A percentile compares a stretch with the other conserved stretches of the same genome.
Evolutionary conservation across 2,113 vertebrate species (phyloP).

Genomic region (Hemichromis elongatus): DNA sequence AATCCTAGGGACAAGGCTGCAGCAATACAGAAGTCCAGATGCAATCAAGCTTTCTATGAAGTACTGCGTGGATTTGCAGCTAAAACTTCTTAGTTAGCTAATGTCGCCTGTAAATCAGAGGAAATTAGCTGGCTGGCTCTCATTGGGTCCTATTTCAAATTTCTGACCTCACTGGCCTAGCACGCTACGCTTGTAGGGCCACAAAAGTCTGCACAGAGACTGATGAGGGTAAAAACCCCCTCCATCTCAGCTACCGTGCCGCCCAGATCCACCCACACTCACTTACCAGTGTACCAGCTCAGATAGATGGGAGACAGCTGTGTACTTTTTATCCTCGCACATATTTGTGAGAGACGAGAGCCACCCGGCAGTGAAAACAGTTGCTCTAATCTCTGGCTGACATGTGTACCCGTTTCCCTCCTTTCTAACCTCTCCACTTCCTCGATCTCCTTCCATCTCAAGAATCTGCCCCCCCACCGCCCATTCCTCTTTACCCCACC

Average conservation of each 20-base stretch:
- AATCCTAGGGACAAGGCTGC: background rate
- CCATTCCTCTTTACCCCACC: background rate
- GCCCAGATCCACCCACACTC: background rate
- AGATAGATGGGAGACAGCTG: slow-evolving; percentile 58
- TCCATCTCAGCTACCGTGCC: slow-evolving; percentile 25
- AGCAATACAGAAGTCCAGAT: background rate
- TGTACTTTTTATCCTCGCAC: background rate
- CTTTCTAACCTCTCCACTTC: slow-evolving; percentile 27
- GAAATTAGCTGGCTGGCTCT: slow-evolving; percentile 17
- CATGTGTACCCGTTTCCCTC: slow-evolving; percentile 57
- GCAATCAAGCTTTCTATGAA: background rate
- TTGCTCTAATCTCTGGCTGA: slow-evolving; percentile 33
- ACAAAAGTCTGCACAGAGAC: slow-evolving; percentile 17
- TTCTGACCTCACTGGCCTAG: slow-evolving; percentile 57
- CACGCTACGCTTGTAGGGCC: slow-evolving; percentile 29
- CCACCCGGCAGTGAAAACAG: slow-evolving; percentile 26
- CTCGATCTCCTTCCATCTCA: slow-evolving; percentile 27
- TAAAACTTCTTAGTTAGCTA: slow-evolving; percentile 9
- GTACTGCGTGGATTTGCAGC: background rate
- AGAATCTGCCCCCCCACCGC: slow-evolving; percentile 14
- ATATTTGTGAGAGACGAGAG: background rate
- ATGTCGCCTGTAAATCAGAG: slow-evolving; percentile 46
- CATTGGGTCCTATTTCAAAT: slow-evolving; percentile 44
- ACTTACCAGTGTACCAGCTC: background rate
- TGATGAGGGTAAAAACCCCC: background rate